These are phyloP conservation scores for Myotis lucifugus DNA, from an alignment of 2,113 vertebrate genomes.

Conservation along the genomic window DNA sequence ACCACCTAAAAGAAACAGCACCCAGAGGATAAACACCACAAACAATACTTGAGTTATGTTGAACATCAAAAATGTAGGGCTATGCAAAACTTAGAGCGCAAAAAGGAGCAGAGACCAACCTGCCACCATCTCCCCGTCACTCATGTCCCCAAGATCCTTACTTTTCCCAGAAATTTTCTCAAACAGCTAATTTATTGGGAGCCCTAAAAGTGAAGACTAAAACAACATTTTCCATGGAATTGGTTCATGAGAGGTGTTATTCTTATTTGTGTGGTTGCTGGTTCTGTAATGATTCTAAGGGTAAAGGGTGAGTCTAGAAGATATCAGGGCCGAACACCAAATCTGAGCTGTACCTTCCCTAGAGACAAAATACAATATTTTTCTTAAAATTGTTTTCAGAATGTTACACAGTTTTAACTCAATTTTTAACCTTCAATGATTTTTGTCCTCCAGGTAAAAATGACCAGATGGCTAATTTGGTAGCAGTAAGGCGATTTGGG, in stretches of 20 bases:
- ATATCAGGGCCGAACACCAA: neutral
- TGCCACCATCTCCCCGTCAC: neutral
- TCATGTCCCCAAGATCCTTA: neutral
- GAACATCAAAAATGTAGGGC: constrained; percentile 54
- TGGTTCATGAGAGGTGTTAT: neutral
- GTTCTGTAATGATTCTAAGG: neutral
- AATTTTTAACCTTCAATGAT: neutral
- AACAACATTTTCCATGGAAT: neutral
- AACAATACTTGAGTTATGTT: constrained; percentile 62
- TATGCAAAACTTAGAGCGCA: neutral
- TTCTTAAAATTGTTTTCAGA: neutral
- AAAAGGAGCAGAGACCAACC: neutral
- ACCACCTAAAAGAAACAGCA: neutral
- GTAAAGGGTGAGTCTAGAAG: neutral
- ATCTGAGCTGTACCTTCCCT: neutral
- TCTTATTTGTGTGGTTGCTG: neutral
- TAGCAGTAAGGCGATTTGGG: neutral
- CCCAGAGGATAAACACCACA: constrained; percentile 43
- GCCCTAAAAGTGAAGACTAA: neutral
- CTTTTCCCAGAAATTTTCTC: neutral
- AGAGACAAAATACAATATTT: neutral
- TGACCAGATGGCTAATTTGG: neutral
- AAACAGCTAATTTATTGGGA: neutral
- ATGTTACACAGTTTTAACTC: neutral
- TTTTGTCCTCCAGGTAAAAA: neutral